phyloP scores from a whole-genome alignment of 2,797 vertebrate genomes.

The Halcyon chelicuti region DNA sequence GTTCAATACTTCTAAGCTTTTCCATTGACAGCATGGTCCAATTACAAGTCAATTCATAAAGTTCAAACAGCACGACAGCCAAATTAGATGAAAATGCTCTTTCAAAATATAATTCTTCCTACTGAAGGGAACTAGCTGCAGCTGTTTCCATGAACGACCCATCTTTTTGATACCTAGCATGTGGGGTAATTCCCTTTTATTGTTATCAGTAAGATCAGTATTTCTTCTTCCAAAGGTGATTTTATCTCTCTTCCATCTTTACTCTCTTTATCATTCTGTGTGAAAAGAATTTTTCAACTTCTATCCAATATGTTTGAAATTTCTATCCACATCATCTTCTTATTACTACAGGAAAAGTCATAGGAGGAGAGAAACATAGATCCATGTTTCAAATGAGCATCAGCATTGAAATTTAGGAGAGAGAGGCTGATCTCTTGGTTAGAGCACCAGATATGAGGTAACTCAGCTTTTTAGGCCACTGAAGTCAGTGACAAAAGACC shows the following conservation, averaged over 20 bases:
- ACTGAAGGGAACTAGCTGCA: neutral
- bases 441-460: neutral
- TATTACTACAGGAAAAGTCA: neutral
- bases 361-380: neutral
- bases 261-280: neutral
- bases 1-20: constrained; percentile 76
- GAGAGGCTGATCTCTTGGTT: neutral
- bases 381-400: neutral
- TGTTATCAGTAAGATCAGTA: neutral
- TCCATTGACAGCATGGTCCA: constrained; percentile 73
- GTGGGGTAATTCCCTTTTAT: neutral
- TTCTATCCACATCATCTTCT: neutral
- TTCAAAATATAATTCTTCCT: constrained; percentile 57
- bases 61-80: constrained; percentile 68
- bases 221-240: neutral
- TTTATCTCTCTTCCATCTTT: neutral
- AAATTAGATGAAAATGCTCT: constrained; percentile 67
- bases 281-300: neutral
- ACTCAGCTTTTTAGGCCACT: neutral
- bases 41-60: constrained; percentile 80
- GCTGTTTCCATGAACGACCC: neutral
- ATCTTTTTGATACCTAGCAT: neutral
- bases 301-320: neutral
- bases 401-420: neutral
- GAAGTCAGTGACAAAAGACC: neutral